Evolutionary conservation across 2,113 vertebrate species (phyloP).

Genomic region (Zosterops lateralis): DNA sequence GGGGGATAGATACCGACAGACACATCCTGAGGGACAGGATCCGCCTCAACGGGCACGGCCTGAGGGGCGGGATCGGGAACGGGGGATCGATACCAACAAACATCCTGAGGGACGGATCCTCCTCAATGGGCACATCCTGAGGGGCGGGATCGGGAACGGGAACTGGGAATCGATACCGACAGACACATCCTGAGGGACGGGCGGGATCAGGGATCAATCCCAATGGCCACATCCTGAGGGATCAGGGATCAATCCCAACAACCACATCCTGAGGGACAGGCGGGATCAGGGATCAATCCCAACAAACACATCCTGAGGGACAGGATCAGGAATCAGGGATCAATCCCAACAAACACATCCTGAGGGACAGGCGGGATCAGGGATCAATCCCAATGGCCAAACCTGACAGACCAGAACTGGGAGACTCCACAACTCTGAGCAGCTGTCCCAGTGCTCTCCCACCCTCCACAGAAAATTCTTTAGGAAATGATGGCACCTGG

Average conservation of each 20-base stretch:
- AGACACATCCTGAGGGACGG: neutral
- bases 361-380: neutral
- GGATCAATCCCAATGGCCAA: rapidly evolving
- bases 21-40: no score
- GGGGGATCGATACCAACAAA: neutral
- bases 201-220: no score
- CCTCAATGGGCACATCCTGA: no score
- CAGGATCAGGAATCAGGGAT: no score
- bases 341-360: no score
- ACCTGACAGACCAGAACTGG: neutral
- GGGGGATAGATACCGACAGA: no score
- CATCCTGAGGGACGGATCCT: no score
- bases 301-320: no score
- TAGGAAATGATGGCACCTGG: neutral
- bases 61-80: no score
- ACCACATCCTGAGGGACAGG: rapidly evolving
- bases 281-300: neutral
- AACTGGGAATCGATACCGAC: no score
- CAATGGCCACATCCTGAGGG: no score
- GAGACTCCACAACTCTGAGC: neutral
- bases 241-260: rapidly evolving
- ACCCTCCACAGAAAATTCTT: neutral
- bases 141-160: neutral
- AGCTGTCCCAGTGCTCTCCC: neutral
- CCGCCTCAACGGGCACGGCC: no score